A percentile compares a stretch with the other conserved stretches of the same genome.
Evolutionary conservation across 2,888 invertebrate genomes (phyloP).

Genomic region (Macropis europaea): DNA sequence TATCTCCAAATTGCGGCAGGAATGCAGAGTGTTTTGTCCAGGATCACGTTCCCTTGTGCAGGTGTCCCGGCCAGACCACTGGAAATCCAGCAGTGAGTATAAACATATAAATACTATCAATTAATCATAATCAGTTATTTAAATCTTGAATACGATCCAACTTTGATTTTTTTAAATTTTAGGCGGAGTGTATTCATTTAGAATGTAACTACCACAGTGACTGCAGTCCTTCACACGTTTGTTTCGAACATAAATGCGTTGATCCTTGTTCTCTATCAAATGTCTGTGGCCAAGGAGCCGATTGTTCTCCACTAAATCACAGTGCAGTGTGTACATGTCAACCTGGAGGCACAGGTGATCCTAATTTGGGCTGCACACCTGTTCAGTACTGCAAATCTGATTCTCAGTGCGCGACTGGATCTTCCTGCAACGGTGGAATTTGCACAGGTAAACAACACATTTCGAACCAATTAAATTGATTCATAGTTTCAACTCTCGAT

Average conservation of each 20-base stretch:
- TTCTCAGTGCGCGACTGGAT: slow-evolving; percentile 90
- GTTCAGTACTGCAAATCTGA: slow-evolving; percentile 92
- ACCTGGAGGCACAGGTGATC: slow-evolving; percentile 92
- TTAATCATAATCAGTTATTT: background rate
- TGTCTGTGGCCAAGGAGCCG: slow-evolving; percentile 90
- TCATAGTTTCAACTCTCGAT: background rate
- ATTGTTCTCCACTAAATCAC: slow-evolving; percentile 89
- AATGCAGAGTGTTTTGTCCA: slow-evolving; percentile 88
- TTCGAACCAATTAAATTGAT: slow-evolving; percentile 40
- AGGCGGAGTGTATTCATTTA: slow-evolving; percentile 85
- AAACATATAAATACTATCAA: background rate
- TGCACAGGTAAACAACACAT: slow-evolving; percentile 84
- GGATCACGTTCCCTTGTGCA: slow-evolving; percentile 87
- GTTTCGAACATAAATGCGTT: slow-evolving; percentile 89
- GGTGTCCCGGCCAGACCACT: slow-evolving; percentile 87
- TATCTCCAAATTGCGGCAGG: slow-evolving; percentile 85
- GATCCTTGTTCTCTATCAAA: slow-evolving; percentile 91
- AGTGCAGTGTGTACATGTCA: slow-evolving; percentile 91
- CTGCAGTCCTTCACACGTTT: slow-evolving; percentile 86
- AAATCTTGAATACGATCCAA: no score
- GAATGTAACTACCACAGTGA: slow-evolving; percentile 91
- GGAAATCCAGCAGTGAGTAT: slow-evolving; percentile 85
- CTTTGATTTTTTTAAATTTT: background rate
- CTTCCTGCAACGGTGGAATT: slow-evolving; percentile 90
- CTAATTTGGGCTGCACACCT: slow-evolving; percentile 90